Percentiles rank a stretch among this genome's conserved stretches.
Evolutionary conservation across 2,113 vertebrate species (phyloP).

Genomic region (Puntigrus tetrazona): DNA sequence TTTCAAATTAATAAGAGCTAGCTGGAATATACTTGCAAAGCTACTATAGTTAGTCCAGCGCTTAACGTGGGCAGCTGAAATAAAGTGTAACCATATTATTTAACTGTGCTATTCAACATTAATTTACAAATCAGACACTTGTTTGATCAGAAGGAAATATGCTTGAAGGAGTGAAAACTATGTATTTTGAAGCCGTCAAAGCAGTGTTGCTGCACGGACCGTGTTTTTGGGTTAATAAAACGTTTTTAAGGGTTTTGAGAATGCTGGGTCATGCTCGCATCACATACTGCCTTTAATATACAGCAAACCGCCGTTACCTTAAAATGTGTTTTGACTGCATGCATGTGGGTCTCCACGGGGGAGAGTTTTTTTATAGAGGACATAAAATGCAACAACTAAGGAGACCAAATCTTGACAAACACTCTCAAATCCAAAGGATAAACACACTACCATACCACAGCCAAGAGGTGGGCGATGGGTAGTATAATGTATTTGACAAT

Average conservation of each 20-base stretch:
- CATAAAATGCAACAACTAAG: constrained; percentile 49
- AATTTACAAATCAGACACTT: not conserved
- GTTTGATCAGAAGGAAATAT: not conserved
- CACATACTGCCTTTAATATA: constrained; percentile 47
- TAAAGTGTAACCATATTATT: not conserved
- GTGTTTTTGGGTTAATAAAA: constrained; percentile 38
- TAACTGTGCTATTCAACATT: not conserved
- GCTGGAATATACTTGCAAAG: no score
- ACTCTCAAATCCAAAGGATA: constrained; percentile 35
- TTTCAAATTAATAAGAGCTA: no score
- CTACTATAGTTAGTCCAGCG: no score
- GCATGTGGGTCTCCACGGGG: constrained; percentile 26
- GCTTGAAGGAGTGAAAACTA: not conserved
- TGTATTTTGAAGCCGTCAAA: constrained; percentile 26
- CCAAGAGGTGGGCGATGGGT: not conserved
- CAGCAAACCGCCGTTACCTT: constrained; percentile 45
- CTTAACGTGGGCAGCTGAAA: not conserved
- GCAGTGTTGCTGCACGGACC: constrained; percentile 18
- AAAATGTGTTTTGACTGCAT: constrained; percentile 49
- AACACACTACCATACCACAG: constrained; percentile 22
- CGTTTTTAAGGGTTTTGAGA: constrained; percentile 40
- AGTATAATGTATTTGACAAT: not conserved
- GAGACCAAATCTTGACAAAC: constrained; percentile 36
- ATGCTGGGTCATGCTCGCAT: constrained; percentile 53
- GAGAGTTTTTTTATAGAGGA: constrained; percentile 48